These are phyloP conservation scores for Halichondria panicea DNA, from an alignment of 37 sponge, comb jelly and placozoan species.

Conservation along the genomic window DNA sequence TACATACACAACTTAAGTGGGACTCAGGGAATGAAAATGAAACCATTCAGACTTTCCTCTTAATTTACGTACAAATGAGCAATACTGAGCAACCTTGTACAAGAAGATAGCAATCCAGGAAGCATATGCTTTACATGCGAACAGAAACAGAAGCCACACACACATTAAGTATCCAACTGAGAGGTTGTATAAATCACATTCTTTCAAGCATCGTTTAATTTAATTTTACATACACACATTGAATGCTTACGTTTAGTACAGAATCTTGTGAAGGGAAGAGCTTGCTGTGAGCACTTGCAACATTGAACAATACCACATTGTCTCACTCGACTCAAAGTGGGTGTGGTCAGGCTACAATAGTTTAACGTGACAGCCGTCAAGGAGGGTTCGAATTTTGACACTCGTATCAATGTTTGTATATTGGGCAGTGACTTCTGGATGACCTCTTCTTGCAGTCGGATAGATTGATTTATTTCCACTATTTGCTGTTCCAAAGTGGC, in stretches of 20 bases:
- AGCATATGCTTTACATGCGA: too few species aligned
- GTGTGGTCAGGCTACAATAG: not conserved
- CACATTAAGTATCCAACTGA: too few species aligned
- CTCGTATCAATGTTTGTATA: constrained; percentile 2
- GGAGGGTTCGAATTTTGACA: too few species aligned
- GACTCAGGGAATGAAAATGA: too few species aligned
- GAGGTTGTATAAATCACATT: not conserved
- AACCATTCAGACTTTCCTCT: too few species aligned
- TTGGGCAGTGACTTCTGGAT: not conserved
- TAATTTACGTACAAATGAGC: too few species aligned
- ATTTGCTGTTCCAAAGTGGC: constrained; percentile 5
- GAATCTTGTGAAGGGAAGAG: constrained; percentile 39
- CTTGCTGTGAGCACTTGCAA: not conserved
- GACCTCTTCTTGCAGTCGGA: not conserved
- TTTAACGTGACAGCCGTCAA: not conserved
- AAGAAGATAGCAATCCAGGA: too few species aligned
- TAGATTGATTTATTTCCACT: not conserved
- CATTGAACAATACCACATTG: constrained; percentile 4
- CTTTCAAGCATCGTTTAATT: not conserved
- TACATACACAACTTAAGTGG: too few species aligned
- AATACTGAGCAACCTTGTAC: too few species aligned
- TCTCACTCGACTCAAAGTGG: constrained; percentile 7
- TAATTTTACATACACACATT: not conserved
- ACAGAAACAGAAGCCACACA: too few species aligned
- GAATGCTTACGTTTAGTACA: constrained; percentile 32